Base-by-base conservation (phyloP, 2,888 invertebrate genomes). In the Cerceris ruficornis region DNA sequence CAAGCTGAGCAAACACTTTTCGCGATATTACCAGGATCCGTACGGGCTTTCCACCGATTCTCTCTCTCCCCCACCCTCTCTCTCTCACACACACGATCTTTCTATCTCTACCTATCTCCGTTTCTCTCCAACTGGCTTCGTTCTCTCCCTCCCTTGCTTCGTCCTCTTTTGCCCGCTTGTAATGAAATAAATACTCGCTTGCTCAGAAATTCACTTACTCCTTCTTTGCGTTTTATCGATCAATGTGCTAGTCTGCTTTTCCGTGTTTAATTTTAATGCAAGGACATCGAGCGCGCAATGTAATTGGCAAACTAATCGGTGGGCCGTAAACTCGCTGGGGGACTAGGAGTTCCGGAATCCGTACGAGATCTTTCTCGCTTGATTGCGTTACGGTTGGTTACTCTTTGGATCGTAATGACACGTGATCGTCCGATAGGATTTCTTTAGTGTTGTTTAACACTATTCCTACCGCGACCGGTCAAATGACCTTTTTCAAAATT, bases 1-100 rank as follows among this genome's bases (percentile, higher is more conserved):
- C 91, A 91, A 90, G 90, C 91, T 91, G 87, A 89, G 91, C 91
- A 92, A 92, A 92, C 90, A 92, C 91, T 91, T 91, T 92, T 89
- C 89, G 86, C 89, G 89, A 91, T 92, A 92, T 92, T 92, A 90
- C 90, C 86, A 87, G 86, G 84, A 82, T 81, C 82, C 79, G 78
- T 76, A 61, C 78, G 84, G 81, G 81, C 75, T 83, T 82, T 78
- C 78, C 64, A 70, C 77, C 80, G 73, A 69, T 75, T 80, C 81
- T 76, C 77, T 76, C 59, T 59, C 17, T 60, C 17, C 54, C 55
- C 66, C 65, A 59, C 66, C 62, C 55, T n/a, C 58, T 42, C 14
- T 69, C 46, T 55, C 43, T 61, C 50, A 39, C 69, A 61, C 62
- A 52, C 9, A 60, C 52, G 46, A 43, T 43, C 65, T 75, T 70